Conservation (phyloP, 2,888 invertebrate genomes). For the Diplolepis rosae region DNA sequence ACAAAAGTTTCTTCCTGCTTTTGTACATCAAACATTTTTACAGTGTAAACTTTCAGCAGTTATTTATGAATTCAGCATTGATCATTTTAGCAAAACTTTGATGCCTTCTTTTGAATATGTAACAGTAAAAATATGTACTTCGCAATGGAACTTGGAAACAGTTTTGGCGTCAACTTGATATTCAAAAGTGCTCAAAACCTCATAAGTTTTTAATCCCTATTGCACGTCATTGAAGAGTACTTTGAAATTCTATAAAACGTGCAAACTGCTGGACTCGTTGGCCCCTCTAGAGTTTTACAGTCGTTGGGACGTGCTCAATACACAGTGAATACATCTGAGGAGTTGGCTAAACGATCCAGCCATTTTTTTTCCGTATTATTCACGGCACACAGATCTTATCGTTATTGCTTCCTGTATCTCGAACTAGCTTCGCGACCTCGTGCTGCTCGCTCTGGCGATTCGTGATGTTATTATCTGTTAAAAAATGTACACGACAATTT, state of each 20-base stretch:
- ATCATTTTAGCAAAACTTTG: background rate
- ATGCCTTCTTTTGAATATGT: background rate
- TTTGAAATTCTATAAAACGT: background rate
- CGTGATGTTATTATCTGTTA: slow-evolving; percentile 43
- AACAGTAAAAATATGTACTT: slow-evolving; percentile 2
- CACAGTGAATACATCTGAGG: background rate
- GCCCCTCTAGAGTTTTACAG: background rate
- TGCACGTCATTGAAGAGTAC: background rate
- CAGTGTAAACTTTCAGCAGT: no score
- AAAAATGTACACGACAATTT: slow-evolving; percentile 48
- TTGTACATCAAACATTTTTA: no score
- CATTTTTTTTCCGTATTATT: slow-evolving; percentile 20
- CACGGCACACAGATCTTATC: slow-evolving; percentile 29
- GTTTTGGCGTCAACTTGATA: background rate
- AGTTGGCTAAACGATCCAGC: slow-evolving; percentile 14
- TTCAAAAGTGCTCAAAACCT: background rate
- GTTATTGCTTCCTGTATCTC: slow-evolving; percentile 32
- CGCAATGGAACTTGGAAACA: background rate
- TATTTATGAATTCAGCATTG: background rate
- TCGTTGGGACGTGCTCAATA: background rate
- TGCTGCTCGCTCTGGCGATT: slow-evolving; percentile 15
- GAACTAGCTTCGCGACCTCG: slow-evolving; percentile 20
- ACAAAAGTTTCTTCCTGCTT: no score
- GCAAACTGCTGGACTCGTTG: background rate
- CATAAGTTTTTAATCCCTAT: background rate